A percentile compares a stretch with the other conserved stretches of the same genome.
phyloP scores from a whole-genome alignment of 30 jellyfish, hydroid and myxozoan genomes.

The Hydra vulgaris region DNA sequence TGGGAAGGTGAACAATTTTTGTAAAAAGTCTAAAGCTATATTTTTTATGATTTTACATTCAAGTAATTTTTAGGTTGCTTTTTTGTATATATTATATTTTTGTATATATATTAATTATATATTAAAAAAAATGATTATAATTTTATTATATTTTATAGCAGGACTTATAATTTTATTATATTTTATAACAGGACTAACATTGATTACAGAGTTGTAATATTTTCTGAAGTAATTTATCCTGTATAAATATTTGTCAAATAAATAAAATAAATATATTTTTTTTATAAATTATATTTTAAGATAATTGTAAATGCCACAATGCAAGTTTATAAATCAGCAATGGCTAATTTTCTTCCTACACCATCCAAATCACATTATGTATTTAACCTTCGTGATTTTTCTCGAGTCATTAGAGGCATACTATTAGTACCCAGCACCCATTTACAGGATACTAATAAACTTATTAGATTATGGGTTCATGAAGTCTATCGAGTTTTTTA shows the following conservation, averaged over 20 bases:
- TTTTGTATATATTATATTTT: too few species aligned
- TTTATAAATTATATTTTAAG: conserved; percentile 29
- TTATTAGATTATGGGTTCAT: conserved; percentile 91
- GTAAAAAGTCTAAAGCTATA: neutral
- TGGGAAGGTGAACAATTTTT: conserved; percentile 85
- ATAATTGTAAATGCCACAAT: conserved; percentile 97
- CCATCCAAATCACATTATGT: conserved; percentile 96
- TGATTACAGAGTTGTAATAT: too few species aligned
- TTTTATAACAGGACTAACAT: too few species aligned
- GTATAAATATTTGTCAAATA: too few species aligned
- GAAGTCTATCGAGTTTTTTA: conserved; percentile 93
- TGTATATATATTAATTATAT: too few species aligned
- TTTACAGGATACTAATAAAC: conserved; percentile 76
- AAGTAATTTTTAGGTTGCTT: too few species aligned
- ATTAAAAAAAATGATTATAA: too few species aligned
- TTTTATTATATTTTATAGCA: too few species aligned
- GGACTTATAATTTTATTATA: too few species aligned
- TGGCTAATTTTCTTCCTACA: conserved; percentile 81
- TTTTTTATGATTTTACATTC: neutral
- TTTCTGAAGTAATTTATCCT: too few species aligned
- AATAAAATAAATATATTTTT: too few species aligned
- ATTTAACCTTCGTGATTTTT: conserved; percentile 86
- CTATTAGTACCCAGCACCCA: conserved; percentile 85
- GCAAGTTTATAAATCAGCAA: conserved; percentile 91
- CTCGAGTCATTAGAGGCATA: conserved; percentile 92